These are phyloP conservation scores for Lasiurus borealis DNA, from an alignment of 2,113 vertebrate species.

Conservation along the genomic window DNA sequence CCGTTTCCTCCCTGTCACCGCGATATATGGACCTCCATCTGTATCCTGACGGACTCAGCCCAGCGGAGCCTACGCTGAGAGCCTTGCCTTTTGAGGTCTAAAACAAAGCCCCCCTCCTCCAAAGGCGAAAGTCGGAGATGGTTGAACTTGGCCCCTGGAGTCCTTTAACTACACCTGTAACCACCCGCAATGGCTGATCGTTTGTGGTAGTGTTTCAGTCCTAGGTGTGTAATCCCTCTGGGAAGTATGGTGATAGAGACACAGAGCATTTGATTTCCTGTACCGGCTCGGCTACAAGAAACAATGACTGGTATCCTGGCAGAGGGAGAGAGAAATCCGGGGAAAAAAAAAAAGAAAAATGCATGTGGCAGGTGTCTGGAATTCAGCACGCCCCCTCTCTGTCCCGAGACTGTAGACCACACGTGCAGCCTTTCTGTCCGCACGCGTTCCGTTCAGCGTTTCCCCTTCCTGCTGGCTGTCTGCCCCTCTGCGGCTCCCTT, in stretches of 20 bases:
- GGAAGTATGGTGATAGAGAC: conserved; percentile 77
- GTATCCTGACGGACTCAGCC: conserved; percentile 88
- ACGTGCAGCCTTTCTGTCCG: background rate
- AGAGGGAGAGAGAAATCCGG: background rate
- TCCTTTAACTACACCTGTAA: conserved; percentile 77
- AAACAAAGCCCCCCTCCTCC: conserved; percentile 69
- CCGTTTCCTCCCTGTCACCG: conserved; percentile 90
- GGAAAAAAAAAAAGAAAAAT: conserved; percentile 30
- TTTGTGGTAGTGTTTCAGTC: conserved; percentile 77
- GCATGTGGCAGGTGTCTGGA: background rate
- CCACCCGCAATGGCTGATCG: conserved; percentile 66
- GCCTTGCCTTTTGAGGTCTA: conserved; percentile 87
- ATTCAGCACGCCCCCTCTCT: background rate
- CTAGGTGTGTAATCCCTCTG: conserved; percentile 73
- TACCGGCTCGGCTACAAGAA: conserved; percentile 55
- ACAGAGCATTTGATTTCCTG: conserved; percentile 68
- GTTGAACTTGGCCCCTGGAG: conserved; percentile 80
- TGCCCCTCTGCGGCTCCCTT: background rate
- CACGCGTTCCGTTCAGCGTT: background rate
- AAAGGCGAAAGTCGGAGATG: conserved; percentile 65
- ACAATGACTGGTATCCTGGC: conserved; percentile 25
- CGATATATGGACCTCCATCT: conserved; percentile 87
- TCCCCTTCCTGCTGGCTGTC: background rate
- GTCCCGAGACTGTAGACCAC: background rate
- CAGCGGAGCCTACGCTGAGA: conserved; percentile 88